A percentile compares a stretch with the other conserved stretches of the same genome.
Conservation (phyloP, 2,797 vertebrate genomes). For the Ptychobarbus kaznakovi region DNA sequence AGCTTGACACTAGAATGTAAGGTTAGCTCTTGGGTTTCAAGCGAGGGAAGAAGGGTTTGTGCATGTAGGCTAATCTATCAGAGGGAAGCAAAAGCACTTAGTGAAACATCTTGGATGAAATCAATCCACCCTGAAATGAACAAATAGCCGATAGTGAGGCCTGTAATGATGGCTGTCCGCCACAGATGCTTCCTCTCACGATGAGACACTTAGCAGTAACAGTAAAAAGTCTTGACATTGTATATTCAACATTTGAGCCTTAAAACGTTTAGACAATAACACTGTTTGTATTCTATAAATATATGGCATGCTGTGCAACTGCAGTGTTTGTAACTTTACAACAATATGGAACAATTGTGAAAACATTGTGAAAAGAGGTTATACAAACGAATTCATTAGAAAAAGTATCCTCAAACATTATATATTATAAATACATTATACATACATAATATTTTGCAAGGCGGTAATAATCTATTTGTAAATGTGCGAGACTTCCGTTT, state of each 20-base stretch:
- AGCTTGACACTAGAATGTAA: neutral
- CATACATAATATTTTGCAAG: neutral
- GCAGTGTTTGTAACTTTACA: neutral
- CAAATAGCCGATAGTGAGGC: neutral
- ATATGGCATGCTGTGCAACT: neutral
- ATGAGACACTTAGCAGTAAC: neutral
- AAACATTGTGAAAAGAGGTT: neutral
- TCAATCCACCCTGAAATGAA: slow-evolving; percentile 15
- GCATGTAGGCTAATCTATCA: neutral
- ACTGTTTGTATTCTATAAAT: neutral
- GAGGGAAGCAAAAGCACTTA: slow-evolving; percentile 2
- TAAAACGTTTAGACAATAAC: neutral
- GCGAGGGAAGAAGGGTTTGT: neutral
- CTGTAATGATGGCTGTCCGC: neutral
- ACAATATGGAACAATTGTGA: neutral
- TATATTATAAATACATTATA: neutral
- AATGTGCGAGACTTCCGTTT: neutral
- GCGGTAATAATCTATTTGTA: neutral
- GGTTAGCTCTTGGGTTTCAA: neutral
- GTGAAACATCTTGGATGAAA: slow-evolving; percentile 15
- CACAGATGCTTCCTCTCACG: neutral
- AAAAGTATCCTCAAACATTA: neutral
- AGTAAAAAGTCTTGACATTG: neutral
- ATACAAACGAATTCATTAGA: neutral
- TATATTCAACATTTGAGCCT: neutral